Evolutionary conservation across 2,888 invertebrate genomes (phyloP), one percentile per base, ranked within the genome.

Genomic region (Eupithecia subfuscata): DNA sequence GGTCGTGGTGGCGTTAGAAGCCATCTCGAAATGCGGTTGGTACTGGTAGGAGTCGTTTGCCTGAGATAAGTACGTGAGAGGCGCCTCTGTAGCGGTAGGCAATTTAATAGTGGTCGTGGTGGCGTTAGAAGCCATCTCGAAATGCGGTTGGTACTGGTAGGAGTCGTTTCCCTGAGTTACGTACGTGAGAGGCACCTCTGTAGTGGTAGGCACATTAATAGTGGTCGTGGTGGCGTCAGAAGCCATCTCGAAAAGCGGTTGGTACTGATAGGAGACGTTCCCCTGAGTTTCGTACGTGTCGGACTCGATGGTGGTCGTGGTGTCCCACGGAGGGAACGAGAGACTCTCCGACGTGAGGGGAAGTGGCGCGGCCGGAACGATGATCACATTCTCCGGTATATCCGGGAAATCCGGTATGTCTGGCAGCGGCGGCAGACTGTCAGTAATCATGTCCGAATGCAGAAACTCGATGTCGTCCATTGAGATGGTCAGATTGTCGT

Each of bases 331-430:
- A 0, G 73, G 60, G 34, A 64, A 71, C 2, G 75, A 70, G 6
- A 74, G 43, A 37, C 16, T 7, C 9, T 70, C 69, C 5, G 77
- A 70, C 14, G 72, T 75, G 34, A 70, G 68, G 9, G 77, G 74
- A 5, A 74, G 65, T 12, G 77, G 69, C 34, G 73, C 70, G 14
- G 74, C 71, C 11, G 77, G 75, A 7, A 77, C 75, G 7, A 75
- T 68, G 37, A 75, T 77, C 18, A 77, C 73, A 30, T 77, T 75
- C 9, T 68, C 68, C 25, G 60, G 60, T 60, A 60, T 60, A 14
- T 60, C 25, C 56, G 56, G 56, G n/a, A 56, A 3, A 22, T 56
- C 56, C 69, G 48, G 69, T 40, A 76, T 30, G 12, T 69, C 40
- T n/a, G 43, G 68, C 7, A 68, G 68, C 68, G 43, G 22, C 22